Percentiles rank a stretch among this genome's conserved stretches.
These are phyloP conservation scores for Chorisops tibialis DNA, from an alignment of 2,888 invertebrate species.

Conservation along the genomic window DNA sequence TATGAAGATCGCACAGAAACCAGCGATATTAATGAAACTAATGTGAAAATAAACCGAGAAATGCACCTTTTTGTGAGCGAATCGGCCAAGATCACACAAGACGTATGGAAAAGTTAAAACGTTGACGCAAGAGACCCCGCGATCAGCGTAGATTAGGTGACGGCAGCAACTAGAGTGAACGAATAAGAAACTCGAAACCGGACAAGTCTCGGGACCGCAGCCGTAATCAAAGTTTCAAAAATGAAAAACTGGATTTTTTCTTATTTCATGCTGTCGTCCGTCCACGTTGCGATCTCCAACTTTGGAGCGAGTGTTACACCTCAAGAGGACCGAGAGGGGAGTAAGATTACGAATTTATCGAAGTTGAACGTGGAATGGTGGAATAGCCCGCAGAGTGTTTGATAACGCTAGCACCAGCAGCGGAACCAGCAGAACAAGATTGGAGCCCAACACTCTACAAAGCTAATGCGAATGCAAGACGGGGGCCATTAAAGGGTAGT, in stretches of 20 bases:
- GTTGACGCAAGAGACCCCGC: slow-evolving; percentile 21
- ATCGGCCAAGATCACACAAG: slow-evolving; percentile 10
- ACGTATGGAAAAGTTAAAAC: slow-evolving; percentile 5
- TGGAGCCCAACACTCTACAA: no score
- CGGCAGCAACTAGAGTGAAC: slow-evolving; percentile 25
- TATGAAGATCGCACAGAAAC: not conserved
- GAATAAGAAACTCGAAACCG: slow-evolving; percentile 18
- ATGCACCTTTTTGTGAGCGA: slow-evolving; percentile 18
- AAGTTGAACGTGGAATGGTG: slow-evolving; percentile 16
- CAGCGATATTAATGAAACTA: not conserved
- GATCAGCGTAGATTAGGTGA: slow-evolving; percentile 12
- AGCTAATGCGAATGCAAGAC: no score
- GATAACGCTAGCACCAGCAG: no score
- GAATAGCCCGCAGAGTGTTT: not conserved
- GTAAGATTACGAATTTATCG: slow-evolving; percentile 12
- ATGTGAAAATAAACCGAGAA: not conserved
- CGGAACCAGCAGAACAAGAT: no score
- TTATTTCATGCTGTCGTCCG: slow-evolving; percentile 11
- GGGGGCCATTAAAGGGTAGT: no score
- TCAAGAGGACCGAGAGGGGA: no score
- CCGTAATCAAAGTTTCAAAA: slow-evolving; percentile 15
- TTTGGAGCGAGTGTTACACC: no score
- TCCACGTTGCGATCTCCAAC: slow-evolving; percentile 22
- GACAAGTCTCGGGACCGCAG: slow-evolving; percentile 6
- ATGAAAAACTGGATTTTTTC: slow-evolving; percentile 14